Conservation (phyloP, 2,113 vertebrate genomes). For the Dipodomys ordii region DNA sequence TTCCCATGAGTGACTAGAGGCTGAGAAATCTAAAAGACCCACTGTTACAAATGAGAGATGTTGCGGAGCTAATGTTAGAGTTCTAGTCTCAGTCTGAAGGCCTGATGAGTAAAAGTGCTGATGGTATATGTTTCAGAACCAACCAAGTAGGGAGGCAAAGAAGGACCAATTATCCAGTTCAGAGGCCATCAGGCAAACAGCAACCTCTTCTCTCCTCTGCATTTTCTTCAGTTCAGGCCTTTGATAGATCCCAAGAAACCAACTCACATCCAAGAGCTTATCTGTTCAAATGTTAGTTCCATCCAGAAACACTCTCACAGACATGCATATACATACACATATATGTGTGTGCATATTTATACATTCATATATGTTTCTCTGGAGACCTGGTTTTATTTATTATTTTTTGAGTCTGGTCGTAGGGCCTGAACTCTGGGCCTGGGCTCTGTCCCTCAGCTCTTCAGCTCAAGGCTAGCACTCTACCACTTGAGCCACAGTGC, state of each 20-base stretch:
- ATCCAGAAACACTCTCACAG: not conserved
- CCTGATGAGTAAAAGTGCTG: not conserved
- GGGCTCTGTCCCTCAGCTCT: too few species aligned
- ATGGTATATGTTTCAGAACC: not conserved
- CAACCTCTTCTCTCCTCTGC: not conserved
- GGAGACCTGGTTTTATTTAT: not conserved
- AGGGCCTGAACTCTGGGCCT: too few species aligned
- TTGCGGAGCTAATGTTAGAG: not conserved
- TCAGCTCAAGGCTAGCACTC: too few species aligned
- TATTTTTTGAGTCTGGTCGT: too few species aligned
- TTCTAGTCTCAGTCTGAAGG: not conserved
- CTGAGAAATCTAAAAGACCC: not conserved
- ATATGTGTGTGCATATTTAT: not conserved
- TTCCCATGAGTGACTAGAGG: not conserved
- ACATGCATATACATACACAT: not conserved
- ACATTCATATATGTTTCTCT: not conserved
- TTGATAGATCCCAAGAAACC: not conserved
- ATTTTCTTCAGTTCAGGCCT: conserved; percentile 19
- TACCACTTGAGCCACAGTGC: too few species aligned
- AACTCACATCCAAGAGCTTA: not conserved
- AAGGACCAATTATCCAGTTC: not conserved
- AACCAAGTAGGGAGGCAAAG: not conserved
- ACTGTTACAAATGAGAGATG: too few species aligned
- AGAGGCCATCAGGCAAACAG: not conserved
- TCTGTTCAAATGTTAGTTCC: not conserved